Evolutionary conservation across 2,113 vertebrate genomes (phyloP).

Genomic region (Crotalus viridis): DNA sequence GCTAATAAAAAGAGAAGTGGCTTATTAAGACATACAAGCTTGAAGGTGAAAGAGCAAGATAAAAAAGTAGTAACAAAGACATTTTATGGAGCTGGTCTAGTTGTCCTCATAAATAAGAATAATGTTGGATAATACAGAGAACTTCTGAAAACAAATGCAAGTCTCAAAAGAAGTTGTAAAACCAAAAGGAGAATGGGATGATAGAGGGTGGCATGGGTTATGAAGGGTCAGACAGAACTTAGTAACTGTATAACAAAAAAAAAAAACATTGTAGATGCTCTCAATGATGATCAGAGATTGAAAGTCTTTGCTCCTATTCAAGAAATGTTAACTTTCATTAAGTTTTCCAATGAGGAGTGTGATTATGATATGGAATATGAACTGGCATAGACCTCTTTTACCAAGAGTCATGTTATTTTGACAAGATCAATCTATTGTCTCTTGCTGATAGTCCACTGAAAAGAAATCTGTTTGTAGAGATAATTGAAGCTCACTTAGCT

Average conservation of each 20-base stretch:
- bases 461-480: conserved; percentile 85
- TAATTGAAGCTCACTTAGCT: conserved; percentile 84
- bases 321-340: conserved; percentile 92
- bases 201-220: not conserved
- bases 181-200: conserved; percentile 32
- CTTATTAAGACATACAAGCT: conserved; percentile 76
- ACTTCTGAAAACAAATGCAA: conserved; percentile 89
- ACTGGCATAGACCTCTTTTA: conserved; percentile 93
- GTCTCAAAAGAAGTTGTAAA: conserved; percentile 89
- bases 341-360: conserved; percentile 97
- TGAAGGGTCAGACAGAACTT: not conserved
- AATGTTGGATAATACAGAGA: conserved; percentile 91
- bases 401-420: conserved; percentile 90
- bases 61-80: conserved; percentile 94
- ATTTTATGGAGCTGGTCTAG: conserved; percentile 89
- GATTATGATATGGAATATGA: conserved; percentile 98
- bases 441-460: conserved; percentile 90
- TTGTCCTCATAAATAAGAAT: conserved; percentile 93
- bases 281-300: conserved; percentile 81
- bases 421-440: conserved; percentile 90
- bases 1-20: conserved; percentile 71
- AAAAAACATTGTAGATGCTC: conserved; percentile 79
- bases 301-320: conserved; percentile 92
- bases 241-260: too few relatives aligned
- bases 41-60: conserved; percentile 88